phyloP scores from a whole-genome alignment of 92 coral and sea anemone genomes.

The Porites rus region DNA sequence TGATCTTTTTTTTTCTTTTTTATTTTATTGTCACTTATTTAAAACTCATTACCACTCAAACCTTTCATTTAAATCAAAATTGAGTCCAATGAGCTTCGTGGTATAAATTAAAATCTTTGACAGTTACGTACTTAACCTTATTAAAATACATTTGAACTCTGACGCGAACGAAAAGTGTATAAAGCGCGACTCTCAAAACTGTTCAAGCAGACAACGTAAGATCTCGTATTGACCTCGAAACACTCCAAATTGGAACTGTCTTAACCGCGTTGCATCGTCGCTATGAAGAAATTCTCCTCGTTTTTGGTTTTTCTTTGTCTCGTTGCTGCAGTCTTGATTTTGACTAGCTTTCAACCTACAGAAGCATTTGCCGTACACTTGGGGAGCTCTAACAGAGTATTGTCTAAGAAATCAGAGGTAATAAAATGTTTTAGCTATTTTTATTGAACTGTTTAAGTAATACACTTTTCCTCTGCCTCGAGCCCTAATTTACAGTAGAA shows the following conservation, averaged over 20 bases:
- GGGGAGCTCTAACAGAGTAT: neutral
- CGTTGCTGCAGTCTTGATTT: constrained; percentile 4
- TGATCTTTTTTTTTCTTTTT: neutral
- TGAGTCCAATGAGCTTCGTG: neutral
- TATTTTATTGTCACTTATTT: neutral
- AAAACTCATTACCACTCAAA: neutral
- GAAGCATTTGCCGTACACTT: neutral
- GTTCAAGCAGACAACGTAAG: neutral
- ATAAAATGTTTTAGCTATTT: neutral
- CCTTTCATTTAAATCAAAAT: neutral
- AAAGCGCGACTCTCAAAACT: neutral
- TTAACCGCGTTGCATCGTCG: neutral
- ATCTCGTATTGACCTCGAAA: neutral
- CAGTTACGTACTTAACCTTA: neutral
- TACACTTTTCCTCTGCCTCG: neutral
- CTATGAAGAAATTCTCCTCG: constrained; percentile 4
- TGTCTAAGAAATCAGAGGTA: neutral
- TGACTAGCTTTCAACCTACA: neutral
- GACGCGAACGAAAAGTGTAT: neutral
- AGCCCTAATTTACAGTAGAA: neutral
- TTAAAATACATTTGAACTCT: neutral
- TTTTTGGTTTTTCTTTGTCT: constrained; percentile 4
- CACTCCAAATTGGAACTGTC: neutral
- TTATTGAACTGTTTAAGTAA: neutral
- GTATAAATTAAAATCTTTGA: neutral